These are phyloP conservation scores for Dryobates pubescens DNA, from an alignment of 2,797 vertebrate genomes.

Conservation along the genomic window DNA sequence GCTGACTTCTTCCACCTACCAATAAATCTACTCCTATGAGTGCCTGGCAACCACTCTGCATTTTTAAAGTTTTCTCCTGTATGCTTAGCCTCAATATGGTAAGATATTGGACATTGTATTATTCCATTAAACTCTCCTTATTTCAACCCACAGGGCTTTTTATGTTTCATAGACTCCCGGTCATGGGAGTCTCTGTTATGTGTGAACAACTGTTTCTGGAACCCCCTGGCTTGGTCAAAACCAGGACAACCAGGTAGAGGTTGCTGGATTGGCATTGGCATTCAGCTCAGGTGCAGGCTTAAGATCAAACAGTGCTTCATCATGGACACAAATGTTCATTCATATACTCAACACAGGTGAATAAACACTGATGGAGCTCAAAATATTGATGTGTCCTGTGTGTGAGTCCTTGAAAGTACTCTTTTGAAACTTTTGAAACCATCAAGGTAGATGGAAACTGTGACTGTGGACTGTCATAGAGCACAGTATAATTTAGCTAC, in stretches of 20 bases:
- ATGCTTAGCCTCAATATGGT: not conserved
- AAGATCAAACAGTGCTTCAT: not conserved
- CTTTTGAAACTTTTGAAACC: not conserved
- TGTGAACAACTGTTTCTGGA: too few relatives aligned
- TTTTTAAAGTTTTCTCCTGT: not conserved
- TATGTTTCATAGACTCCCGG: too few relatives aligned
- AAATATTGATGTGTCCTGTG: not conserved
- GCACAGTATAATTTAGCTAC: not conserved
- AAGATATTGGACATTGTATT: too few relatives aligned
- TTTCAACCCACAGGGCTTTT: too few relatives aligned
- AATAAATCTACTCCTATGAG: not conserved
- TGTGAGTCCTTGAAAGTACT: not conserved
- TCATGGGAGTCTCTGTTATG: too few relatives aligned
- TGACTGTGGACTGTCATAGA: not conserved
- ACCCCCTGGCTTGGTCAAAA: too few relatives aligned
- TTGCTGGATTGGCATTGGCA: not conserved
- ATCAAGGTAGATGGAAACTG: not conserved
- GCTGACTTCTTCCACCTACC: not conserved
- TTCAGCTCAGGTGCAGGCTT: not conserved
- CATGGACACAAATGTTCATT: not conserved
- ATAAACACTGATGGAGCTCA: not conserved
- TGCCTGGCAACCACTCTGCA: not conserved
- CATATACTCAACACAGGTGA: not conserved
- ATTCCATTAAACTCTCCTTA: too few relatives aligned
- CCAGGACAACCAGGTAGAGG: not conserved